Evolutionary conservation across 2,113 vertebrate species (phyloP).

Genomic region (Trematomus loennbergii): DNA sequence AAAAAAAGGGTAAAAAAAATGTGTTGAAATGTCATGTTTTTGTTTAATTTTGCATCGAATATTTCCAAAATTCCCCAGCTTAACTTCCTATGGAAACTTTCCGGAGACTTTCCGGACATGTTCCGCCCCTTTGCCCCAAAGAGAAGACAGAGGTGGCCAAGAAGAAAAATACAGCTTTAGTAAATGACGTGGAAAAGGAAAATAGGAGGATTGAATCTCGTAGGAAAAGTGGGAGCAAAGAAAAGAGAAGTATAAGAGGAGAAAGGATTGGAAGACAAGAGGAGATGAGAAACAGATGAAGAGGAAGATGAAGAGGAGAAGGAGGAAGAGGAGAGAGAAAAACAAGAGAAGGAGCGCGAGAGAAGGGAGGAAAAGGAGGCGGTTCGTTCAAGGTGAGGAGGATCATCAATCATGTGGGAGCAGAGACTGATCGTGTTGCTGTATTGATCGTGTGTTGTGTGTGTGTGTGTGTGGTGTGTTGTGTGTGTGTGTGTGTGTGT

Average conservation of each 20-base stretch:
- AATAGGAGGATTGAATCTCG: no score
- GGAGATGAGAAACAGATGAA: neutral
- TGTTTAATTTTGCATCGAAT: no score
- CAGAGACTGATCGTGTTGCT: constrained; percentile 34
- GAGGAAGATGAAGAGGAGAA: neutral
- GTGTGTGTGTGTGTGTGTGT: constrained; percentile 19
- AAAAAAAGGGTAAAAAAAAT: no score
- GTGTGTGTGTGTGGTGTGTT: constrained; percentile 11
- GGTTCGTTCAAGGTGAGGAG: constrained; percentile 45
- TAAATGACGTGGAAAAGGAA: no score
- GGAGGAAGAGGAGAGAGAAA: neutral
- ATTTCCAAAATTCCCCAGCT: no score
- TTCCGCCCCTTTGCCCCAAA: no score
- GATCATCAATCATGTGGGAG: constrained; percentile 48
- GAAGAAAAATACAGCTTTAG: no score
- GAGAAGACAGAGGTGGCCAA: no score
- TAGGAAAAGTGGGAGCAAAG: neutral
- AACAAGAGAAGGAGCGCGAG: neutral
- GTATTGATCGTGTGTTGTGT: constrained; percentile 51
- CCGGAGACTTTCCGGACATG: no score
- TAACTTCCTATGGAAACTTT: no score
- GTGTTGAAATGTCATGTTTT: no score
- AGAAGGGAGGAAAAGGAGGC: constrained; percentile 13
- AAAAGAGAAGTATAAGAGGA: neutral
- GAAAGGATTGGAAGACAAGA: no score